phyloP scores from a whole-genome alignment of 2,113 vertebrate species.

The Triplophysa siluroides region DNA sequence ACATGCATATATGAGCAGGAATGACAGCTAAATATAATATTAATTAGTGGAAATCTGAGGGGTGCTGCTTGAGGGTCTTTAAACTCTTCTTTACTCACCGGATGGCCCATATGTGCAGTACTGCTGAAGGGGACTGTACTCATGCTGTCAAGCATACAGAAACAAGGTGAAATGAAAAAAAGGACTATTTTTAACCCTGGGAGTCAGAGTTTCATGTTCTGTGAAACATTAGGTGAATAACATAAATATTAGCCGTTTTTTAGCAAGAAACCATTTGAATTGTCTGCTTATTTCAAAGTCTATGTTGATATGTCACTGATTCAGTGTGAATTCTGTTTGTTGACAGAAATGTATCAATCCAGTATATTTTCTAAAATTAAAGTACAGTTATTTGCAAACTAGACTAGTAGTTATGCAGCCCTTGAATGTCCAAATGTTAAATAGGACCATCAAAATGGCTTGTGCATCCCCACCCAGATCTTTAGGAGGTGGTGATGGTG shows the following conservation, averaged over 20 bases:
- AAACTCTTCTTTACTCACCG: conserved; percentile 33
- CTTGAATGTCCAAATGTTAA: no score
- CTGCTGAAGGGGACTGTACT: conserved; percentile 10
- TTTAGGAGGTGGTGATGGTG: conserved; percentile 14
- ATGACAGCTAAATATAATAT: conserved; percentile 21
- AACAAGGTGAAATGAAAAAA: conserved; percentile 25
- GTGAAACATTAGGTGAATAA: no score
- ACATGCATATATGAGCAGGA: conserved; percentile 18
- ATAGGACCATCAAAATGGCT: not conserved
- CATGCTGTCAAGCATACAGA: conserved; percentile 32
- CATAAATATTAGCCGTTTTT: no score
- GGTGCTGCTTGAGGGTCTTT: conserved; percentile 28
- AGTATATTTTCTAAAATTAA: not conserved
- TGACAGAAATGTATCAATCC: no score
- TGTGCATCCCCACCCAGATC: not conserved
- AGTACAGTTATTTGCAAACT: no score
- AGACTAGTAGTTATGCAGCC: no score
- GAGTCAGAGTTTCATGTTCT: not conserved
- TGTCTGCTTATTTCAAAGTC: no score
- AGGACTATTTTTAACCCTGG: not conserved
- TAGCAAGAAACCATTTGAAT: no score
- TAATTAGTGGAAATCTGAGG: conserved; percentile 23
- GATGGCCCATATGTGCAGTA: conserved; percentile 32
- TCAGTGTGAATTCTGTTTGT: no score
- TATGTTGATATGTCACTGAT: no score